phyloP scores from a whole-genome alignment of 23 tunicate species.

The Halocynthia aurantium region DNA sequence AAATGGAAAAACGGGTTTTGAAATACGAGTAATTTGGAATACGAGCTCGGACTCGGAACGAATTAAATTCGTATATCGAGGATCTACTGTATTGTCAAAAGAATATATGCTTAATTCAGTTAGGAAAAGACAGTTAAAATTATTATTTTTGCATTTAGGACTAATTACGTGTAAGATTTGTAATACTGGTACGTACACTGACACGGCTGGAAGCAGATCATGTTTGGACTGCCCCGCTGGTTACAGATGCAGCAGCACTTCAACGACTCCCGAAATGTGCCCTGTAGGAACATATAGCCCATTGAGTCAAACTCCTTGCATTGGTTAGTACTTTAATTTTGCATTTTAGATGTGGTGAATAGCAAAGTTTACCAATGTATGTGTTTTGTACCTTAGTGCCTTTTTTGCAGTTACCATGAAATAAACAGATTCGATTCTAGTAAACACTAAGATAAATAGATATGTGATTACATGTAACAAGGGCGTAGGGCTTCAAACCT shows the following conservation, averaged over 20 bases:
- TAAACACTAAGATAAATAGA: no score
- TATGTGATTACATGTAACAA: no score
- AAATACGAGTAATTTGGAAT: no score
- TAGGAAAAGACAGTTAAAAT: background rate
- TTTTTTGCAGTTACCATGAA: background rate
- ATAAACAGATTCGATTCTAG: no score
- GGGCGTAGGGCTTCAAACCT: no score
- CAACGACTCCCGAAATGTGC: slow-evolving; percentile 37
- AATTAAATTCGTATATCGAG: no score
- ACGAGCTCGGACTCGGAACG: no score
- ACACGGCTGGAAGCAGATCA: slow-evolving; percentile 1
- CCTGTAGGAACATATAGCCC: slow-evolving; percentile 72
- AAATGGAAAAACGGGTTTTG: no score
- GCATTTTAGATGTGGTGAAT: background rate
- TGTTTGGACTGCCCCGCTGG: slow-evolving; percentile 80
- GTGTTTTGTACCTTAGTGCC: background rate
- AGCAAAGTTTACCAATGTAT: background rate
- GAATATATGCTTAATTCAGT: background rate
- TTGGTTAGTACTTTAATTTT: slow-evolving; percentile 26
- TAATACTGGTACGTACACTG: slow-evolving; percentile 54
- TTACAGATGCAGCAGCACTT: slow-evolving; percentile 40
- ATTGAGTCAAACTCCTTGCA: slow-evolving; percentile 38
- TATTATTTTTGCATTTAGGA: background rate
- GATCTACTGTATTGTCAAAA: no score
- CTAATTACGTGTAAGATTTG: slow-evolving; percentile 50